These are phyloP conservation scores for Aplidium turbinatum DNA, from an alignment of 23 tunicate genomes.

Conservation along the genomic window DNA sequence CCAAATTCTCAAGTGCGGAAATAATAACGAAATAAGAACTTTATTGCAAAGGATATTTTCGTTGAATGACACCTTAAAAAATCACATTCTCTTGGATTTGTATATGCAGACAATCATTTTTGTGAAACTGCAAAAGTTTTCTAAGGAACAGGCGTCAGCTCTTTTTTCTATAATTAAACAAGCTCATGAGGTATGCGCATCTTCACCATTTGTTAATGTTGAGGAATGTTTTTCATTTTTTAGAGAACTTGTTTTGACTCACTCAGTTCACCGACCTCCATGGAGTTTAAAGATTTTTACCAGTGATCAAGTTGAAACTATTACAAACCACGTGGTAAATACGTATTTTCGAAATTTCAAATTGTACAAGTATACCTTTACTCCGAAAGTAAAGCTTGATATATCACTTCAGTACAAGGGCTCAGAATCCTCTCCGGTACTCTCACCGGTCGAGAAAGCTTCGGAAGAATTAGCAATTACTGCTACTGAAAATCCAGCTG, in stretches of 20 bases:
- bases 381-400: constrained; percentile 87
- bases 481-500: background rate
- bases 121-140: constrained; percentile 62
- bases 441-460: background rate
- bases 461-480: background rate
- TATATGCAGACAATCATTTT: constrained; percentile 47
- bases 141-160: constrained; percentile 77
- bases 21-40: constrained; percentile 40
- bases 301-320: constrained; percentile 56
- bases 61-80: constrained; percentile 47
- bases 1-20: constrained; percentile 40
- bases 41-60: constrained; percentile 39
- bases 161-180: constrained; percentile 81
- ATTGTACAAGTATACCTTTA: constrained; percentile 93
- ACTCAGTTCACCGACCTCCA: constrained; percentile 93
- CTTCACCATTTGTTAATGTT: constrained; percentile 90
- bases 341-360: constrained; percentile 92
- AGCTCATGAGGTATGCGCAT: constrained; percentile 73
- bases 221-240: constrained; percentile 84
- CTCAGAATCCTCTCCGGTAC: constrained; percentile 69
- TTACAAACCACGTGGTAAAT: constrained; percentile 72
- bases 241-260: constrained; percentile 79
- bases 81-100: constrained; percentile 71
- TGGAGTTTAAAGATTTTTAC: constrained; percentile 87
- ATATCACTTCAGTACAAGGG: constrained; percentile 81